Percentiles rank a stretch among this genome's conserved stretches.
Conservation (phyloP, 2,888 invertebrate genomes). For the Thymelicus lineola region DNA sequence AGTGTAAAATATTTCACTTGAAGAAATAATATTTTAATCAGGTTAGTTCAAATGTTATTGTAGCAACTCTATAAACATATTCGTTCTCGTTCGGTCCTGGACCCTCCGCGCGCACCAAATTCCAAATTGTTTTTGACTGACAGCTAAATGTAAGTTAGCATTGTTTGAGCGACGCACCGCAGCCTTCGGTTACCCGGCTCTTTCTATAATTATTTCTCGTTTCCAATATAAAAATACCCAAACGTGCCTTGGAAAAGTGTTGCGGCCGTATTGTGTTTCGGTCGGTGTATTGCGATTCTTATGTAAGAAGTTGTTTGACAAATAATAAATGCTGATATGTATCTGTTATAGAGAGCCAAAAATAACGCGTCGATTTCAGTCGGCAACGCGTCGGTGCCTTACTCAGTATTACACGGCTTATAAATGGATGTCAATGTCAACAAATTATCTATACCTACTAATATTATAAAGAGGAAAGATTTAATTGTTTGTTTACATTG, state of each 20-base stretch:
- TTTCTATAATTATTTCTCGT: slow-evolving; percentile 78
- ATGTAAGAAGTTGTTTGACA: background rate
- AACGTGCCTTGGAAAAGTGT: slow-evolving; percentile 35
- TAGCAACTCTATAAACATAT: slow-evolving; percentile 63
- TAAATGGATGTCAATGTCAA: too few relatives aligned
- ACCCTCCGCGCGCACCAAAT: slow-evolving; percentile 82
- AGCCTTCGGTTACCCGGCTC: slow-evolving; percentile 66
- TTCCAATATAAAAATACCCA: slow-evolving; percentile 43
- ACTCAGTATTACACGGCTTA: too few relatives aligned
- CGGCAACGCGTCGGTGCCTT: too few relatives aligned
- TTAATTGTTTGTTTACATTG: too few relatives aligned
- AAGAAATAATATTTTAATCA: too few relatives aligned
- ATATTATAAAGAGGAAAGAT: too few relatives aligned
- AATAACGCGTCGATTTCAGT: too few relatives aligned
- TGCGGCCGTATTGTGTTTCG: slow-evolving; percentile 22
- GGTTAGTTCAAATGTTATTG: background rate
- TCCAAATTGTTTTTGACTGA: slow-evolving; percentile 86
- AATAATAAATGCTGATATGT: background rate
- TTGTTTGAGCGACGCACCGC: slow-evolving; percentile 82
- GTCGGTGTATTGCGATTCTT: background rate
- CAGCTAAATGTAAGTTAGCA: slow-evolving; percentile 85
- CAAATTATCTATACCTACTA: too few relatives aligned
- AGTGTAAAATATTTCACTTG: too few relatives aligned
- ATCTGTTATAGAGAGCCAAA: too few relatives aligned
- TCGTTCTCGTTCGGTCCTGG: slow-evolving; percentile 55